phyloP scores from a whole-genome alignment of 53 echinoderm and acorn worm species.

The Crossaster papposus region DNA sequence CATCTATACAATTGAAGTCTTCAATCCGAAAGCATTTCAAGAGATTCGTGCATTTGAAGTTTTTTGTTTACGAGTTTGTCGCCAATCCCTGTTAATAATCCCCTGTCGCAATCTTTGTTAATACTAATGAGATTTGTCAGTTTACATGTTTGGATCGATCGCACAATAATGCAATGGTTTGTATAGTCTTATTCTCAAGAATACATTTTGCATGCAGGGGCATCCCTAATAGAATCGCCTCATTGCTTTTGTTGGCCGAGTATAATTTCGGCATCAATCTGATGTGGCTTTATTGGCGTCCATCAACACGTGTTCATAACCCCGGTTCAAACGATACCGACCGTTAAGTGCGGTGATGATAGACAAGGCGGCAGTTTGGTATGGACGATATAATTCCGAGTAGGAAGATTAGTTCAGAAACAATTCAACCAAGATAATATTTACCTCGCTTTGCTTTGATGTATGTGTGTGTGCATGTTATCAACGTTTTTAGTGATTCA shows the following conservation, averaged over 20 bases:
- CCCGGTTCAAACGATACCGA: conserved; percentile 9
- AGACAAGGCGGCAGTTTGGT: background rate
- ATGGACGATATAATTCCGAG: background rate
- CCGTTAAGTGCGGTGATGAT: conserved; percentile 1
- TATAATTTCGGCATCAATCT: background rate
- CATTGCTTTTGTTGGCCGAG: background rate
- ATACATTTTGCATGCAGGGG: no score
- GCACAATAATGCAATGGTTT: no score
- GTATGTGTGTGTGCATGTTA: no score
- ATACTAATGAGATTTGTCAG: background rate
- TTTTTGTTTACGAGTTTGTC: no score
- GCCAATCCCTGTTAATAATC: no score
- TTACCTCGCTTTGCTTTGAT: background rate
- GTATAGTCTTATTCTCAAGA: no score
- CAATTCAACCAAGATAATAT: background rate
- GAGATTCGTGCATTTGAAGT: no score
- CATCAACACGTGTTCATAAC: background rate
- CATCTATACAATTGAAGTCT: background rate
- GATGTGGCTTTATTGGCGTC: background rate
- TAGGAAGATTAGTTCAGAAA: background rate
- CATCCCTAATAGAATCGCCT: background rate
- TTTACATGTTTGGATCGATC: background rate
- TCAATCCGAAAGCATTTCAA: no score
- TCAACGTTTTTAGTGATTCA: no score
- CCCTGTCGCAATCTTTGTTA: no score